Conservation (phyloP, 2,888 invertebrate species). For the Listrodromus nycthemerus region DNA sequence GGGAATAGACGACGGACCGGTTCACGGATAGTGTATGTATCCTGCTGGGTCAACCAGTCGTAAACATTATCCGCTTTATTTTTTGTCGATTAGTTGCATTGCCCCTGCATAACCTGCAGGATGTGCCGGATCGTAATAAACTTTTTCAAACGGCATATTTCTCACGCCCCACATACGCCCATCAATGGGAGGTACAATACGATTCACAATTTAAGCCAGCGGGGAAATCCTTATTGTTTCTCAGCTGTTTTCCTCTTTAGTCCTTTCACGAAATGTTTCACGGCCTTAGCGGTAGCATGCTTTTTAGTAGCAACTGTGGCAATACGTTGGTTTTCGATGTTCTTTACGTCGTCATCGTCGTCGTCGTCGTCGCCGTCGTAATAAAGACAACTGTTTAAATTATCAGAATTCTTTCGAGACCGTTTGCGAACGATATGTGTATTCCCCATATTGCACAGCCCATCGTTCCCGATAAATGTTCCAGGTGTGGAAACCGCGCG, state of each 20-base stretch:
- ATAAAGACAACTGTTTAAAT: neutral
- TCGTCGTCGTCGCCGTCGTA: neutral
- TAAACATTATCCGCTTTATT: slow-evolving; percentile 11
- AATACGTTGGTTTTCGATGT: neutral
- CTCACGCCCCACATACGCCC: neutral
- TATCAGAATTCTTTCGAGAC: neutral
- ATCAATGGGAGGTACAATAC: neutral
- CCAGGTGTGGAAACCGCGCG: neutral
- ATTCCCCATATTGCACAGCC: slow-evolving; percentile 6
- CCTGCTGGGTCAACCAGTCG: slow-evolving; percentile 35
- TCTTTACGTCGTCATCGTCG: neutral
- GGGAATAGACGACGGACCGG: slow-evolving; percentile 41
- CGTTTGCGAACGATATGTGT: too few species aligned
- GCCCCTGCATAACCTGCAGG: slow-evolving; percentile 56
- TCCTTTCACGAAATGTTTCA: neutral
- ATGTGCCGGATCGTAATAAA: slow-evolving; percentile 59
- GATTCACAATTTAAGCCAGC: neutral
- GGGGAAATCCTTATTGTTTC: neutral
- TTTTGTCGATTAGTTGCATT: slow-evolving; percentile 16
- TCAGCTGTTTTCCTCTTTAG: neutral
- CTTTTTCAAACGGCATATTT: slow-evolving; percentile 7
- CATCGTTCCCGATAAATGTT: neutral
- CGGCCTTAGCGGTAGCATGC: rapidly evolving
- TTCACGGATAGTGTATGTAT: slow-evolving; percentile 61
- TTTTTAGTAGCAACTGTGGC: neutral